A percentile compares a stretch with the other conserved stretches of the same genome.
Evolutionary conservation across 64 coral and sea anemone genomes (phyloP).

Genomic region (Pachyseris speciosa): DNA sequence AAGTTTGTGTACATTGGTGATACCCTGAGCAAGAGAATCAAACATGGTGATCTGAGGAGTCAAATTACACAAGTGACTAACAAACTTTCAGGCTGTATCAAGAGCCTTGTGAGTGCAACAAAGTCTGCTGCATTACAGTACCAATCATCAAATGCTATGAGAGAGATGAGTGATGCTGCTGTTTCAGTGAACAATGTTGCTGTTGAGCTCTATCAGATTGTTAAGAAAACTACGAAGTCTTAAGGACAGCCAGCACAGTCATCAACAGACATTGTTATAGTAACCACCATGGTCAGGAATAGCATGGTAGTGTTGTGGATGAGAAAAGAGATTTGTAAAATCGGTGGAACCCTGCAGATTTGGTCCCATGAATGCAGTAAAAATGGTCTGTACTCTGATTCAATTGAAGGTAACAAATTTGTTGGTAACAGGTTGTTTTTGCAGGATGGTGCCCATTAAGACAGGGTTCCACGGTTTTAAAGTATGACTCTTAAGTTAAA

Average conservation of each 20-base stretch:
- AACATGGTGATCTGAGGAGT: conserved; percentile 42
- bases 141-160: conserved; percentile 81
- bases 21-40: conserved; percentile 75
- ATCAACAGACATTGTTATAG: not conserved
- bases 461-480: too few relatives aligned
- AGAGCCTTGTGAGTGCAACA: conserved; percentile 76
- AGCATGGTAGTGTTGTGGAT: not conserved
- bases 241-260: not conserved
- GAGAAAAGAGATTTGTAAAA: too few relatives aligned
- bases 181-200: conserved; percentile 81
- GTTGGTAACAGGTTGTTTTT: too few relatives aligned
- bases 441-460: too few relatives aligned
- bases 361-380: too few relatives aligned
- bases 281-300: too few relatives aligned
- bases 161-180: conserved; percentile 80
- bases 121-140: conserved; percentile 94
- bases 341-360: too few relatives aligned
- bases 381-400: too few relatives aligned
- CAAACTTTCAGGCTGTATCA: conserved; percentile 78
- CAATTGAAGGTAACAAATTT: too few relatives aligned
- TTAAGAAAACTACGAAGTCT: conserved; percentile 75
- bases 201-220: conserved; percentile 88
- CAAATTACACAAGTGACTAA: conserved; percentile 69
- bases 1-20: conserved; percentile 99
- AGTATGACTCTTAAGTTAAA: too few relatives aligned